Conservation (phyloP, 1,140 invertebrate species). For the Ridgeia piscesae region DNA sequence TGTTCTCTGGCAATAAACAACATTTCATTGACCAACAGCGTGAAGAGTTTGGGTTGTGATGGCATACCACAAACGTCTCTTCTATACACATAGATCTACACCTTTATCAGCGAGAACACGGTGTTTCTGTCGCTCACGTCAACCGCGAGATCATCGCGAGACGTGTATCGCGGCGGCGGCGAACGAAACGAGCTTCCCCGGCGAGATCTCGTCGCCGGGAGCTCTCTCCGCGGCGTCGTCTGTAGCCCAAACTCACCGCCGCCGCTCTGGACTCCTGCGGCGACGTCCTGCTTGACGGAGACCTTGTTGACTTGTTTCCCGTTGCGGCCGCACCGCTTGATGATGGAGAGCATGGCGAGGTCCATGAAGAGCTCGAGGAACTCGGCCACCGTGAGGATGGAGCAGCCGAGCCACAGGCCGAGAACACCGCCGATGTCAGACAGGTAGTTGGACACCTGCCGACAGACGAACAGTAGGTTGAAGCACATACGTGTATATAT, state of each 20-base stretch:
- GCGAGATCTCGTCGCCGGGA: not conserved
- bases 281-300: not conserved
- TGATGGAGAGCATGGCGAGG: not conserved
- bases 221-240: not conserved
- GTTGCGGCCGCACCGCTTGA: not conserved
- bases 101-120: not conserved
- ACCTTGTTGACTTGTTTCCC: not conserved
- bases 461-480: not conserved
- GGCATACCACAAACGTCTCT: not conserved
- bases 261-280: not conserved
- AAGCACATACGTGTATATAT: too few relatives aligned
- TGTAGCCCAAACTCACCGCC: not conserved
- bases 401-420: conserved; percentile 23
- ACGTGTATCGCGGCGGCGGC: not conserved
- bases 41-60: conserved; percentile 41
- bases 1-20: conserved; percentile 50
- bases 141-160: not conserved
- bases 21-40: conserved; percentile 50
- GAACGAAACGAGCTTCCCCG: not conserved
- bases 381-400: conserved; percentile 18
- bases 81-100: not conserved
- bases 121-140: not conserved
- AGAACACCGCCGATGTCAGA: conserved; percentile 21
- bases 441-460: conserved; percentile 5
- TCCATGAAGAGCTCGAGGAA: conserved; percentile 17